phyloP scores from a whole-genome alignment of 2,113 vertebrate species.

The Gracilinanus agilis region DNA sequence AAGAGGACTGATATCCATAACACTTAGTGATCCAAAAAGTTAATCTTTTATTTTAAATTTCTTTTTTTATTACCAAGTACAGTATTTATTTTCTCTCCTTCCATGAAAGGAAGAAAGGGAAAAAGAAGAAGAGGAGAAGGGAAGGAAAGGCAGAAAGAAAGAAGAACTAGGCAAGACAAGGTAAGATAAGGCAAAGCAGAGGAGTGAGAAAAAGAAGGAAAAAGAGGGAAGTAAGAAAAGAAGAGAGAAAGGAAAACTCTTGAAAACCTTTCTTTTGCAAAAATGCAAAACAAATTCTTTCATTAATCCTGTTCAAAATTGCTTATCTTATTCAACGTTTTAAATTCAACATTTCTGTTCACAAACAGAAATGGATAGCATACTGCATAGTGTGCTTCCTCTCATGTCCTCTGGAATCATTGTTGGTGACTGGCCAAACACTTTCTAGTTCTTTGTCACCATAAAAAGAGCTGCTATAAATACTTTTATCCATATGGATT shows the following conservation, averaged over 20 bases:
- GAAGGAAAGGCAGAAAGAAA: too few species aligned
- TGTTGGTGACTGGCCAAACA: background rate
- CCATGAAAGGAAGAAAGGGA: too few species aligned
- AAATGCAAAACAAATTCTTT: background rate
- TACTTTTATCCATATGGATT: background rate
- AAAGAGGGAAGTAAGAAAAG: too few species aligned
- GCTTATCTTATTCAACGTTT: too few species aligned
- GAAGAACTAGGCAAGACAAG: too few species aligned
- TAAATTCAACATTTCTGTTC: too few species aligned
- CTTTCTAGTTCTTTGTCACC: background rate
- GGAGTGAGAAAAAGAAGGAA: background rate
- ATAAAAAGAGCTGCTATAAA: background rate
- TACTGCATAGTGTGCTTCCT: background rate
- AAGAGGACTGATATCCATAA: background rate
- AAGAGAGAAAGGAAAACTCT: background rate
- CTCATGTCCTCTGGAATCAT: background rate
- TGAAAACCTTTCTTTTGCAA: background rate
- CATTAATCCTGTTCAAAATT: background rate
- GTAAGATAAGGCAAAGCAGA: too few species aligned
- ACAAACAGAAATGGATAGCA: too few species aligned
- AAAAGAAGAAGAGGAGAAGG: background rate
- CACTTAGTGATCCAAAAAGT: background rate
- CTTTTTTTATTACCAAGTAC: background rate
- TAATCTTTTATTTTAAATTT: background rate
- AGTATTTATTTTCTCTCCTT: background rate